phyloP scores from a whole-genome alignment of 2,113 vertebrate genomes.

The Hydropotes inermis region DNA sequence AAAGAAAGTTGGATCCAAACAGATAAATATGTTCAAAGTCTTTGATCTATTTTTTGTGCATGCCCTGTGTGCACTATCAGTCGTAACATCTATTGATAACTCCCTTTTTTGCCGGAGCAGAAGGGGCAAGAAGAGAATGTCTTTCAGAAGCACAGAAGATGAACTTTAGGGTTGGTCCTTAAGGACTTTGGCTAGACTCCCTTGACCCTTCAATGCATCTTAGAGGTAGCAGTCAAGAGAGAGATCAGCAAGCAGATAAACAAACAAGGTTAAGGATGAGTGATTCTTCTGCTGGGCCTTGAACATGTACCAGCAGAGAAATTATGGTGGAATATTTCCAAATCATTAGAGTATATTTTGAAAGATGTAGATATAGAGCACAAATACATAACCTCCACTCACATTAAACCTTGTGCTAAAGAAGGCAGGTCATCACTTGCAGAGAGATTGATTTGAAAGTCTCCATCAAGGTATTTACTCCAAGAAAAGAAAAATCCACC shows the following conservation, averaged over 20 bases:
- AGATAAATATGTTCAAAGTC: slow-evolving; percentile 1
- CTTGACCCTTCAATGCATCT: not conserved
- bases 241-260: slow-evolving; percentile 15
- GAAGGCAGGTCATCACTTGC: not conserved
- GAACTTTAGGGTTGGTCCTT: slow-evolving; percentile 23
- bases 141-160: slow-evolving; percentile 46
- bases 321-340: slow-evolving; percentile 1
- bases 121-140: not conserved
- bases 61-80: not conserved
- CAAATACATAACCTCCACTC: not conserved
- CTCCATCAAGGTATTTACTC: slow-evolving; percentile 9
- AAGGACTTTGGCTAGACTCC: not conserved
- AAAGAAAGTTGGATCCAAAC: slow-evolving; percentile 15
- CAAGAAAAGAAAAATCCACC: not conserved
- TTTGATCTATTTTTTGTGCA: not conserved
- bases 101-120: not conserved
- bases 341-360: not conserved
- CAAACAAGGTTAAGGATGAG: not conserved
- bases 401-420: not conserved
- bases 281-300: slow-evolving; percentile 15
- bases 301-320: not conserved
- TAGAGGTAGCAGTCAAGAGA: not conserved
- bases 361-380: not conserved
- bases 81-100: not conserved
- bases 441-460: not conserved